Evolutionary conservation across 2,113 vertebrate species (phyloP).

Genomic region (Suncus etruscus): DNA sequence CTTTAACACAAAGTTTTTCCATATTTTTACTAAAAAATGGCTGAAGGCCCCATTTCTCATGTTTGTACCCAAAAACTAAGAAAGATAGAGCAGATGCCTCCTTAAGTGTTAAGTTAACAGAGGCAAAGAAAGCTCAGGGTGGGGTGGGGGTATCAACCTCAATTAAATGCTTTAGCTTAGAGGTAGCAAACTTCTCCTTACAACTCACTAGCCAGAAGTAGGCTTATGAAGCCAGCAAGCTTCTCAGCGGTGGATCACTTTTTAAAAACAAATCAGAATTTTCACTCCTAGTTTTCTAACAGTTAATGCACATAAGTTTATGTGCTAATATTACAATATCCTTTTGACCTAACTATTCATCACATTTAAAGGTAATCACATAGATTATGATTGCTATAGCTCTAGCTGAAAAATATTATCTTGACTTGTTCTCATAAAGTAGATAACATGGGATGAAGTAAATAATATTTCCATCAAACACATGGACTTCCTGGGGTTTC

Average conservation of each 20-base stretch:
- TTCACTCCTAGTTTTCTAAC: background rate
- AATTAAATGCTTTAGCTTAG: background rate
- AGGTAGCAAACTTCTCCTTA: background rate
- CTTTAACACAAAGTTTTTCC: no score
- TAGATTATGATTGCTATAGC: background rate
- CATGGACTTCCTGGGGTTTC: background rate
- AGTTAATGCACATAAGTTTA: background rate
- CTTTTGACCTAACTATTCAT: background rate
- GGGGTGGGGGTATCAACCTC: background rate
- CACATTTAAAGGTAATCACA: background rate
- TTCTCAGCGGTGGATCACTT: background rate
- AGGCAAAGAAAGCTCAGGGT: background rate
- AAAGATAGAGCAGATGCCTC: background rate
- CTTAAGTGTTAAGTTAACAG: background rate
- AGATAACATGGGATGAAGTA: background rate
- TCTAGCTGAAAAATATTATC: background rate
- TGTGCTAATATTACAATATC: background rate
- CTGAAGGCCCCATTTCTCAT: background rate
- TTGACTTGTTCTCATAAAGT: background rate
- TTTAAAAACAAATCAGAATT: background rate
- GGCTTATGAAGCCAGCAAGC: background rate
- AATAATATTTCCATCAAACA: background rate
- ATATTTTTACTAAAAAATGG: background rate
- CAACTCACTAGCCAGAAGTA: background rate
- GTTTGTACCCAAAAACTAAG: background rate